Conservation (phyloP, 2,797 vertebrate species). For the Ciconia nigra region DNA sequence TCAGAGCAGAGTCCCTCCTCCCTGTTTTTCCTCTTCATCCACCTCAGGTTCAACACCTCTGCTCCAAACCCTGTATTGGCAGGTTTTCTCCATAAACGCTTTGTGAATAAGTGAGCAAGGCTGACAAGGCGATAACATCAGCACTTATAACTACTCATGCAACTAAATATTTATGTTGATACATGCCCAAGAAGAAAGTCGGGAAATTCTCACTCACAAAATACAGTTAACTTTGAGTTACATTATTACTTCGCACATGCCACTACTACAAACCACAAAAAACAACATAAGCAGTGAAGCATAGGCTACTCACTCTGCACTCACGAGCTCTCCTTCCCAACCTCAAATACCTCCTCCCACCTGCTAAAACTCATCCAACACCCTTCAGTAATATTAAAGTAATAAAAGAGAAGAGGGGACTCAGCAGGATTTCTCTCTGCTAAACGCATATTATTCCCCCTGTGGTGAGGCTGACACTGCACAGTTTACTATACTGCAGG, state of each 20-base stretch:
- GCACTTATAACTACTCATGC: background rate
- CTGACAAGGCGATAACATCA: background rate
- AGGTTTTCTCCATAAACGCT: background rate
- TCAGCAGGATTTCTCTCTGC: background rate
- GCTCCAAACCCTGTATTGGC: background rate
- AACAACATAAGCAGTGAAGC: background rate
- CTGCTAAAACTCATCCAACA: background rate
- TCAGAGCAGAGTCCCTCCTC: background rate
- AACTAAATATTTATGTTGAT: background rate
- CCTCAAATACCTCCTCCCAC: background rate
- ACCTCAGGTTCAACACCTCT: background rate
- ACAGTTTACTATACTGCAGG: background rate
- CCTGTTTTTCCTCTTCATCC: background rate
- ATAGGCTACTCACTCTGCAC: background rate
- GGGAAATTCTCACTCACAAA: conserved; percentile 25
- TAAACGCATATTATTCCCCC: background rate
- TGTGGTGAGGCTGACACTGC: background rate
- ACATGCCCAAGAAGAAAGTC: background rate
- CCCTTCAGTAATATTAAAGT: background rate
- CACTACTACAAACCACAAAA: background rate
- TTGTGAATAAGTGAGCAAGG: background rate
- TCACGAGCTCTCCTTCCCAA: background rate
- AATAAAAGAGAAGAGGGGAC: background rate
- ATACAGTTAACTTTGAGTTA: background rate
- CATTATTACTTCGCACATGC: background rate